Evolutionary conservation across 1,140 invertebrate genomes (phyloP), one percentile per base, ranked within the genome.

Genomic region (Aporrectodea caliginosa): DNA sequence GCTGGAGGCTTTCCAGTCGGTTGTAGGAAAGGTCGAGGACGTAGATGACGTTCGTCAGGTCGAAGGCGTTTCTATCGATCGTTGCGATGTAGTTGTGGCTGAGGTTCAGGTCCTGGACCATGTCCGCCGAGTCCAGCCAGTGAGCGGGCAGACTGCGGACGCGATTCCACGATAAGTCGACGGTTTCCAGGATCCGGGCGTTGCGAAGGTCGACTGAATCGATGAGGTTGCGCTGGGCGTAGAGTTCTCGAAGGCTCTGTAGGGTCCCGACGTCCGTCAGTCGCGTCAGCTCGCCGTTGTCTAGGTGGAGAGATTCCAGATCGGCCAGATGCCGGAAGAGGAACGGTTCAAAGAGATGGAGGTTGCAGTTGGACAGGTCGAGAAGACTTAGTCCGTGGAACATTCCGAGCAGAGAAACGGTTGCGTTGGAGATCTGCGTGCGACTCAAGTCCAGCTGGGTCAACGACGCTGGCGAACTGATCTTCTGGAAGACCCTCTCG

Each of bases 1-100:
- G n/a, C 35, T 33, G n/a, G 16, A 81, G 71, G 2, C 31, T 35
- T 0, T 33, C 30, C 1, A 81, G 72, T 1, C 35, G 68, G 72
- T 81, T 81, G 31, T 81, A 34, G 16, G 76, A 81, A n/a, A 81
- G 58, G 75, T 81, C 80, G 30, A 81, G 31, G 16, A 34, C 73
- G 1, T 68, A 74, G 71, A 81, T 31, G 69, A 33, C 34, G 34
- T 32, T 35, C 22, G 35, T 29, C 27, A 32, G 29, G 43, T 30
- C 27, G 43, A 81, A 81, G 30, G 77, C 22, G 6, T 79, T 69
- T 2, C 1, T 14, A 29, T 81, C 33, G 35, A 81, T 34, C 31
- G 69, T 35, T 27, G 76, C 31, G 72, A 78, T 70, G 16, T 58
- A 33, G 35, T 81, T 81, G 34, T 73, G 69, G 58, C 80, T 81